Percentiles rank a stretch among this genome's conserved stretches.
Evolutionary conservation across 2,888 invertebrate species (phyloP).

Genomic region (Nephrotoma flavescens): DNA sequence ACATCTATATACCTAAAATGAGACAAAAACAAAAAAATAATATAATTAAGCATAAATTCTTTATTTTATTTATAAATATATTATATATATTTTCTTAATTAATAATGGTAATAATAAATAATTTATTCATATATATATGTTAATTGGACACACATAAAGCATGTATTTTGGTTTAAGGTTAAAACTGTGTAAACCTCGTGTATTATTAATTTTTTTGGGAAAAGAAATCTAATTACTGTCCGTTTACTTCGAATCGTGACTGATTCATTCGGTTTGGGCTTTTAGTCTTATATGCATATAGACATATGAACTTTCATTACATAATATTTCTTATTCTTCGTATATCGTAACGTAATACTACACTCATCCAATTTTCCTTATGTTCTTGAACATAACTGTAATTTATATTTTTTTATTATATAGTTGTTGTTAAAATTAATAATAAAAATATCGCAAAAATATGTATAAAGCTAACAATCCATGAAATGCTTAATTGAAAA

Average conservation of each 20-base stretch:
- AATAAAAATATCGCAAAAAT: not conserved
- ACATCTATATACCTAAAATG: not conserved
- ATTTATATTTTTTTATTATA: not conserved
- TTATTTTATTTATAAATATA: not conserved
- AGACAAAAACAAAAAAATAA: not conserved
- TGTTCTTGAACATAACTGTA: not conserved
- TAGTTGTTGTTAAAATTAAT: not conserved
- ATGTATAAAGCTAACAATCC: not conserved
- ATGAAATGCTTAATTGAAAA: not conserved
- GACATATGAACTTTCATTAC: not conserved
- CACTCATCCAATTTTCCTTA: not conserved
- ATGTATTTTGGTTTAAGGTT: not conserved
- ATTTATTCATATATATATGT: not conserved
- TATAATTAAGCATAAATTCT: not conserved
- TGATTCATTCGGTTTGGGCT: not conserved
- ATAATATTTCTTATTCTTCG: not conserved
- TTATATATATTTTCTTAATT: not conserved
- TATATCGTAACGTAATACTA: not conserved
- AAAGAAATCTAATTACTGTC: not conserved
- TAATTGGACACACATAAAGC: not conserved
- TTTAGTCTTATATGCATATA: not conserved
- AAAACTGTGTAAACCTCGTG: not conserved
- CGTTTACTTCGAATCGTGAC: not conserved
- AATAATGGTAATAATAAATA: not conserved
- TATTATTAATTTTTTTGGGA: not conserved